Conservation (phyloP, 2,797 vertebrate genomes). For the Notoglanidium macrostoma region DNA sequence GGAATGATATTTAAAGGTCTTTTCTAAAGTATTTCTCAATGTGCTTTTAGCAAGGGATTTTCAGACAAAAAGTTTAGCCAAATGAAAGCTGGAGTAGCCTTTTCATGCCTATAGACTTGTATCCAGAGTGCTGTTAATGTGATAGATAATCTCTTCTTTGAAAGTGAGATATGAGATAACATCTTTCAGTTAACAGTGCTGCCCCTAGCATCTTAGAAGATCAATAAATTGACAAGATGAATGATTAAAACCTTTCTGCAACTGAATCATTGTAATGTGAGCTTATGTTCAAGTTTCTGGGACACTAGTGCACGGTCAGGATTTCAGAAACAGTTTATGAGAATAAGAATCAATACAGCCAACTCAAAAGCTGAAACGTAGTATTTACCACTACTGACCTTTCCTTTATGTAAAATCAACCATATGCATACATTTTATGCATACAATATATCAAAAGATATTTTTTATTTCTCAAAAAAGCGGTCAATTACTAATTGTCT, state of each 20-base stretch:
- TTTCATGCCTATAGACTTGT: not conserved
- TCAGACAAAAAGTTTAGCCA: conserved; percentile 35
- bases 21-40: conserved; percentile 24
- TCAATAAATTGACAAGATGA: conserved; percentile 3
- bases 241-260: not conserved
- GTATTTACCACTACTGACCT: not conserved
- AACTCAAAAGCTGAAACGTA: not conserved
- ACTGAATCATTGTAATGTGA: not conserved
- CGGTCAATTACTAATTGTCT: not conserved
- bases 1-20: conserved; percentile 40
- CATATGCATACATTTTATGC: not conserved
- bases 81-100: conserved; percentile 23
- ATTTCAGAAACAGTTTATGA: not conserved
- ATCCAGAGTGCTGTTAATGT: conserved; percentile 3
- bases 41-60: conserved; percentile 36
- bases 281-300: not conserved
- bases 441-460: no score
- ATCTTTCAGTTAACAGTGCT: conserved; percentile 2
- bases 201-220: not conserved
- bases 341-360: not conserved
- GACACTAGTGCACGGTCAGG: not conserved
- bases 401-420: not conserved
- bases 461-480: not conserved
- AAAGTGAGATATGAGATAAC: not conserved
- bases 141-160: not conserved